Percentiles rank a stretch among this genome's conserved stretches.
These are phyloP conservation scores for Capitulum mitella DNA, from an alignment of 2,888 invertebrate genomes.

Conservation along the genomic window DNA sequence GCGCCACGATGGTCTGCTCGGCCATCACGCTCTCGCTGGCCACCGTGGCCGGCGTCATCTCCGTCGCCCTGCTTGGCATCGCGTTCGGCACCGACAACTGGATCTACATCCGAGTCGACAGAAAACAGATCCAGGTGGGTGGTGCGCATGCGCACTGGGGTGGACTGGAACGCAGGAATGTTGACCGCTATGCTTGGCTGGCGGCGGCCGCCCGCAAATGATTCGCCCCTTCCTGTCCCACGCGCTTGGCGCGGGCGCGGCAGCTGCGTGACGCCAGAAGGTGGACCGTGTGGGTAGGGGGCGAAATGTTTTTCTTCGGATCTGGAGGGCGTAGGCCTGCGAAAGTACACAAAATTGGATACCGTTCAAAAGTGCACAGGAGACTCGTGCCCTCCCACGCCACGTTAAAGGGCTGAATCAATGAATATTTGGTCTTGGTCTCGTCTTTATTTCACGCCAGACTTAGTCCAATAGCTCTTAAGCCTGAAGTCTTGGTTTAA, in stretches of 20 bases:
- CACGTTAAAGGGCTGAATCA: too few species aligned
- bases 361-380: too few species aligned
- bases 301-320: too few species aligned
- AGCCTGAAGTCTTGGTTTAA: too few species aligned
- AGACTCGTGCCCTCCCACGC: too few species aligned
- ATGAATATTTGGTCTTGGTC: too few species aligned
- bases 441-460: too few species aligned
- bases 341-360: too few species aligned
- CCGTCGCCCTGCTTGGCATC: constrained; percentile 84
- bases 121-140: constrained; percentile 76
- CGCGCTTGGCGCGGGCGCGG: background rate
- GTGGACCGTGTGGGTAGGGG: too few species aligned
- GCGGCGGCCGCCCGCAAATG: background rate
- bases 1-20: constrained; percentile 34
- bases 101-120: constrained; percentile 86
- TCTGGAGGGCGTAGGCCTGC: too few species aligned
- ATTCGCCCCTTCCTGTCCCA: background rate
- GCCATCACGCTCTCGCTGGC: constrained; percentile 51
- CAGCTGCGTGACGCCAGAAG: background rate
- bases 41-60: constrained; percentile 90
- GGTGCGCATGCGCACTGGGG: background rate
- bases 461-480: too few species aligned
- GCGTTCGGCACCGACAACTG: constrained; percentile 96
- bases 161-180: background rate
- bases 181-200: background rate